Evolutionary conservation across 1,140 invertebrate species (phyloP), one percentile per base, ranked within the genome.

Genomic region (Bombus cullumanus): DNA sequence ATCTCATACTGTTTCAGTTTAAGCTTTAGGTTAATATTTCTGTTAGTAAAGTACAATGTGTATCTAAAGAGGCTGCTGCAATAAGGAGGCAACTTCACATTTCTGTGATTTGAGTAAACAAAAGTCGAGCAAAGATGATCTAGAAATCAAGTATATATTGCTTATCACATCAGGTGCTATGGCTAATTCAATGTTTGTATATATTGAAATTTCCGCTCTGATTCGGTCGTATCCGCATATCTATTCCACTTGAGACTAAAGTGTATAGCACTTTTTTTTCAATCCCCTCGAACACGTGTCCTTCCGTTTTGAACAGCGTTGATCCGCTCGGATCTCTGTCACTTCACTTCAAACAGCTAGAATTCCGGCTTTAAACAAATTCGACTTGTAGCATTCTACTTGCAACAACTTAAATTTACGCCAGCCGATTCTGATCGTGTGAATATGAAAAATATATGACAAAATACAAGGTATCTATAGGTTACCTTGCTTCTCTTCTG

Each of bases 331-430:
- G 6, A 66, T 66, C 64, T n/a, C 31, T 66, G n/a, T 66, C 64
- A 34, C 15, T 8, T 66, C n/a, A 8, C n/a, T 66, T 66, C 64
- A 8, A 34, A 66, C 31, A 18, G 15, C 31, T 66, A 2, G 6
- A 15, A 66, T 34, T 66, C 15, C n/a, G 2, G 15, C 64, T 62
- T n/a, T 10, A 28, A n/a, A 62, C 4, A 62, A 66, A 15, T 34
- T 66, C 15, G 2, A 34, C 8, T 18, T 66, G 2, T 15, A 66
- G 6, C 31, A 66, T 62, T 68, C 76, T 72, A 81, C 73, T 66
- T 83, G n/a, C 62, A 62, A 43, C 28, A 53, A 43, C 25, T 25
- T 12, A 64, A 81, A 79, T 69, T 83, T 57, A 69, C 31, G 37
- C 69, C 12, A 12, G 12, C 4, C 28, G 28, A 62, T n/a, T 12